Base-by-base conservation (phyloP, 1,140 invertebrate species). In the Microplitis mediator region DNA sequence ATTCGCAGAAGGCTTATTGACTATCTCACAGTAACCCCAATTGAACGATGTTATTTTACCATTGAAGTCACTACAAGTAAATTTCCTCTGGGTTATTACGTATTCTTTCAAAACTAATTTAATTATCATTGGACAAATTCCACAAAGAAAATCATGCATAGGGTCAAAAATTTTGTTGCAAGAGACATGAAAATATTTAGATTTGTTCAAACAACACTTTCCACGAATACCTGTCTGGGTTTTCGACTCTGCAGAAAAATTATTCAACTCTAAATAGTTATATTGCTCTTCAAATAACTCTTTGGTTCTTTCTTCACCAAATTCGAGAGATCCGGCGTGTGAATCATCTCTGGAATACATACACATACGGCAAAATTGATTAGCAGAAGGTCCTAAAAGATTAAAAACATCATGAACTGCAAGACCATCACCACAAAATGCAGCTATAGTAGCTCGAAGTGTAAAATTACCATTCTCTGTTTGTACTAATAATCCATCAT, bases 1-100 rank as follows among this genome's bases (percentile, higher is more conserved):
- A 72, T 81, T 80, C 8, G 75, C 51, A 62, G 76, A 76, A 36
- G 79, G 79, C 52, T 81, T 79, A 36, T 81, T 77, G 52, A 69
- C 75, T 3, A 61, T 68, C 45, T 81, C 78, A 13, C 70, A 23
- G 9, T 70, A 70, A 8, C 79, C 76, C 65, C 75, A 79, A 23
- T 77, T 54, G 32, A 79, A 79, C 4, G 65, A 68, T 9, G 68
- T 16, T 58, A 78, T 76, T 66, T 4, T 39, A 31, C 72, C 71
- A 73, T 80, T 80, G 1, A 80, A 70, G 52, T 73, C 69, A 0
- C 56, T 54, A 8, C 32, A 31, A 64, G 54, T 63, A 58, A 80
- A 76, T 3, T 66, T 34, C 31, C 34, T 31, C 73, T 71, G 39
- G 16, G n/a, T 54, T 4, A 72, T 31, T 4, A 73, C 54, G 71